Percentiles rank a stretch among this genome's conserved stretches.
phyloP scores from a whole-genome alignment of 2,797 vertebrate genomes.

The Coccyzus lansbergi region DNA sequence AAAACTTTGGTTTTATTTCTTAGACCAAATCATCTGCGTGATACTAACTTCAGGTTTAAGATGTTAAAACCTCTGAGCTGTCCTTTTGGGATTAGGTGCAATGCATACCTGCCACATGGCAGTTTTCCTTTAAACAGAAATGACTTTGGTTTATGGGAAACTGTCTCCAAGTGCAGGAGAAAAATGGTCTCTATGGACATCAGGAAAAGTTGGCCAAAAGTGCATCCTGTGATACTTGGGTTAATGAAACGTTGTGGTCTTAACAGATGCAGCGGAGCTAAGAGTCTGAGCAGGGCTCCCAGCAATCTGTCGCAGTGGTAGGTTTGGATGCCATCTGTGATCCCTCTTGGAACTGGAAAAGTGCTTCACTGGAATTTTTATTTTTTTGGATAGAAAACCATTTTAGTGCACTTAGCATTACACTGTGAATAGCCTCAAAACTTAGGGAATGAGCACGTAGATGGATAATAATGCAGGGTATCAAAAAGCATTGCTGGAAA shows the following conservation, averaged over 20 bases:
- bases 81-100: neutral
- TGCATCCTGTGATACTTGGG: neutral
- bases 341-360: neutral
- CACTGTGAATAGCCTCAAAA: neutral
- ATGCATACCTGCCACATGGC: neutral
- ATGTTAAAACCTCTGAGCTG: neutral
- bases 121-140: neutral
- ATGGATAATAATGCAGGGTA: neutral
- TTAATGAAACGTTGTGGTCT: neutral
- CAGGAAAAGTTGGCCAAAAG: neutral
- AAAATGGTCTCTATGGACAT: neutral
- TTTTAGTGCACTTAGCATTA: neutral
- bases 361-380: neutral
- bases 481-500: neutral
- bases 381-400: neutral
- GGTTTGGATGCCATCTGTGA: neutral
- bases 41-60: neutral
- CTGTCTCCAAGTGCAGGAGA: neutral
- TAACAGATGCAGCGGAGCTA: neutral
- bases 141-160: neutral
- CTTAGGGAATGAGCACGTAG: accelerated
- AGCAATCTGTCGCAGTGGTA: accelerated
- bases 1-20: neutral
- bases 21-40: accelerated
- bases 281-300: neutral